These are phyloP conservation scores for Sipha flava DNA, from an alignment of 1,140 invertebrate species.

Conservation along the genomic window DNA sequence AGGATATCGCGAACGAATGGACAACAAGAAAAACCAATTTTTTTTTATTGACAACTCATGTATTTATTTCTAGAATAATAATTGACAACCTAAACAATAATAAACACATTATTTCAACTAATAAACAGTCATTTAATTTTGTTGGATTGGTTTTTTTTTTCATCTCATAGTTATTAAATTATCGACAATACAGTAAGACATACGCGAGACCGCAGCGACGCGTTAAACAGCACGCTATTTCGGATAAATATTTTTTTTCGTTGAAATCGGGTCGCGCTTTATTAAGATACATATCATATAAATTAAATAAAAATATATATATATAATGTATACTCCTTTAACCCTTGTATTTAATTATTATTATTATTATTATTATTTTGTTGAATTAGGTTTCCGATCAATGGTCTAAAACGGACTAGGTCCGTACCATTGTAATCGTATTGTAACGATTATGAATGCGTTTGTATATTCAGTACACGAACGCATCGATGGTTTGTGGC, in stretches of 20 bases:
- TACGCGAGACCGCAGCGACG: background rate
- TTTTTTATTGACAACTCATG: constrained; percentile 8
- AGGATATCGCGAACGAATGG: too few relatives aligned
- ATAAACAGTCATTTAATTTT: constrained; percentile 24
- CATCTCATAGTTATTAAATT: background rate
- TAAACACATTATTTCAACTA: constrained; percentile 18
- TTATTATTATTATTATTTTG: background rate
- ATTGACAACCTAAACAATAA: constrained; percentile 31
- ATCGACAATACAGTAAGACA: background rate
- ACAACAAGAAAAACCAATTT: background rate
- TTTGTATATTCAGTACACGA: too few relatives aligned
- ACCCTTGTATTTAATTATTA: background rate
- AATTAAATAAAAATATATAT: background rate
- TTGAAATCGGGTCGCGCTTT: background rate
- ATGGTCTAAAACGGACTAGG: too few relatives aligned
- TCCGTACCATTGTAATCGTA: too few relatives aligned
- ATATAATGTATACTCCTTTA: background rate
- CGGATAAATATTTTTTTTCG: background rate
- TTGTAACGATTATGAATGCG: too few relatives aligned
- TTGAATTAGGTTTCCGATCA: too few relatives aligned
- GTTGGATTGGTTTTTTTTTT: too few relatives aligned
- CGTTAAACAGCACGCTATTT: background rate
- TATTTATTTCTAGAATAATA: constrained; percentile 33
- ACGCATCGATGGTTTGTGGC: too few relatives aligned
- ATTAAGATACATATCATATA: background rate